A percentile compares a stretch with the other conserved stretches of the same genome.
These are phyloP conservation scores for Tor tambroides DNA, from an alignment of 2,113 vertebrate genomes.

Conservation along the genomic window DNA sequence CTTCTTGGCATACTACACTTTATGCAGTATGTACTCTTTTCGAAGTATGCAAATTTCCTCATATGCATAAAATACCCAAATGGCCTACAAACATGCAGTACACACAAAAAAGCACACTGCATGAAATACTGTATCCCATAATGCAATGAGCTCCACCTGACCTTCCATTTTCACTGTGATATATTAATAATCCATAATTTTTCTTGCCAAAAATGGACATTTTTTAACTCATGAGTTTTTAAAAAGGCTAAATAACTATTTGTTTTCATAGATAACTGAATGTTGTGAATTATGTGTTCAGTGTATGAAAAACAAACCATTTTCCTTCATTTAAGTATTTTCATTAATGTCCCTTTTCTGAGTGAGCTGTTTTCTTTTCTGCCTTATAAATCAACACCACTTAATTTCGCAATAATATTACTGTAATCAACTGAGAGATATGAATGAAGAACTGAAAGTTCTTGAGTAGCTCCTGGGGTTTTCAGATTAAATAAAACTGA, in stretches of 20 bases:
- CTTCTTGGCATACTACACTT: not conserved
- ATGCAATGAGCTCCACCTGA: not conserved
- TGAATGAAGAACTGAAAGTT: slow-evolving; percentile 43
- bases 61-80: too few relatives aligned
- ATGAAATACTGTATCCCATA: not conserved
- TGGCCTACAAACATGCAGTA: not conserved
- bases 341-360: not conserved
- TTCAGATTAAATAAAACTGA: slow-evolving; percentile 21
- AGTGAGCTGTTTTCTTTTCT: not conserved
- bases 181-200: not conserved
- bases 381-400: not conserved
- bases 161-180: too few relatives aligned
- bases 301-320: not conserved
- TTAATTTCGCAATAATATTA: not conserved
- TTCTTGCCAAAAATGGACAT: too few relatives aligned
- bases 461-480: not conserved
- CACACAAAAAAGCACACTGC: too few relatives aligned
- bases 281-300: too few relatives aligned
- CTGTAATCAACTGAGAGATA: not conserved
- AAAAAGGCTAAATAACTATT: not conserved
- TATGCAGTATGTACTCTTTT: not conserved
- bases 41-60: not conserved
- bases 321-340: not conserved
- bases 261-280: not conserved
- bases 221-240: not conserved